Evolutionary conservation across 2,797 vertebrate species (phyloP), one percentile per base, ranked within the genome.

Genomic region (Rhodeus uyekii): DNA sequence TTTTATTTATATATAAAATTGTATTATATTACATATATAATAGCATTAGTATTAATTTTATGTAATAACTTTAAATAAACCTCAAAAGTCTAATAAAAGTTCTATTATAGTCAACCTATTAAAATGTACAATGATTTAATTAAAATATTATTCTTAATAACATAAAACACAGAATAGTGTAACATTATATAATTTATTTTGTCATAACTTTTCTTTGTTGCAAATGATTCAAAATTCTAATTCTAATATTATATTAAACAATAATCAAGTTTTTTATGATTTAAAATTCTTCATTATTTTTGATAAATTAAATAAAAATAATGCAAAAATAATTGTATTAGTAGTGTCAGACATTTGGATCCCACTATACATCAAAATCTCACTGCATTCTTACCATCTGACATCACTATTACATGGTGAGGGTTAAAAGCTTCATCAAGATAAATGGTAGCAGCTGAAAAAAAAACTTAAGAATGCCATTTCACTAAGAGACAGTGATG

Each of bases 381-480:
- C 34, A 27, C 48, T 73, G 8, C 38, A 55, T 9, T n/a, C n/a
- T n/a, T 55, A 36, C 4, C 22, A 36, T 73, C 61, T 38, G 46
- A 53, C n/a, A 53, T 27, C 34, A 46, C 65, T 34, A 58, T 24
- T 16, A 16, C 8, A 10, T 27, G 34, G 34, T 1, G 44, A 24
- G 50, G 1, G 10, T 80, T 34, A 60, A 42, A 12, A 69, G 13
- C 27, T 63, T 80, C 38, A 61, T 77, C 22, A 1, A 34, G 27
- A 77, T 12, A 19, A n/a, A 50, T 63, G 34, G 42, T 42, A 48
- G 75, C 38, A 72, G 80, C 29, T 39, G 64, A 71, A 38, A 80
- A 71, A 79, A 64, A 67, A 39, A 60, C 48, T 24, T n/a, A 24
- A 32, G 44, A 74, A 27, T 76, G 18, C 69, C 65, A 68, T 65